phyloP scores from a whole-genome alignment of 2,113 vertebrate species.

The Cynopterus brachyotis region DNA sequence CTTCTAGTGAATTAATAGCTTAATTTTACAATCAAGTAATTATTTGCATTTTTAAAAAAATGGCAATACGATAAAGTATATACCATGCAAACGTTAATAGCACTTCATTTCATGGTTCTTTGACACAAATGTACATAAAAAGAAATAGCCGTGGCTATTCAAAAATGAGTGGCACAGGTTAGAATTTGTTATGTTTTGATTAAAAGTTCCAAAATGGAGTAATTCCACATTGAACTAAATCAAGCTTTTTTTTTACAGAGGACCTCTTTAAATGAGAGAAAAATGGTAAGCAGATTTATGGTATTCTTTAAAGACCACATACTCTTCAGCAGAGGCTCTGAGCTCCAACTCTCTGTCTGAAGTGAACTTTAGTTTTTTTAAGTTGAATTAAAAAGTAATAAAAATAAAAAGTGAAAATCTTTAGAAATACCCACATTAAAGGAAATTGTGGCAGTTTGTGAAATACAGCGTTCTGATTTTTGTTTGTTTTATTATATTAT shows the following conservation, averaged over 20 bases:
- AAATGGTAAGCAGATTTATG: background rate
- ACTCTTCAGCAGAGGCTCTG: background rate
- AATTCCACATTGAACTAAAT: background rate
- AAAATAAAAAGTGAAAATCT: background rate
- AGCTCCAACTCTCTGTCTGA: background rate
- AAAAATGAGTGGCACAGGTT: background rate
- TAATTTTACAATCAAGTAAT: background rate
- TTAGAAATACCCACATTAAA: background rate
- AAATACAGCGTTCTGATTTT: background rate
- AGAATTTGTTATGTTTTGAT: background rate
- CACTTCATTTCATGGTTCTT: constrained; percentile 55
- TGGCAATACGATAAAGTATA: background rate
- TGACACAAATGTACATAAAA: constrained; percentile 23
- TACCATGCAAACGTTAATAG: background rate
- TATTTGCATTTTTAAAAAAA: constrained; percentile 30
- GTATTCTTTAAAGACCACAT: background rate
- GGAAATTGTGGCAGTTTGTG: background rate
- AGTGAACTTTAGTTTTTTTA: background rate
- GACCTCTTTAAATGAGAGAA: background rate
- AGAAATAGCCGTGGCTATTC: background rate
- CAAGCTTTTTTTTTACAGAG: background rate
- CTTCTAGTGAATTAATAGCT: constrained; percentile 29
- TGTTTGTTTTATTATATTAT: background rate
- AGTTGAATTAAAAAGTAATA: background rate
- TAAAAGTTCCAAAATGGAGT: background rate